phyloP scores from a whole-genome alignment of 2,888 invertebrate genomes.

The Athalia cordata region DNA sequence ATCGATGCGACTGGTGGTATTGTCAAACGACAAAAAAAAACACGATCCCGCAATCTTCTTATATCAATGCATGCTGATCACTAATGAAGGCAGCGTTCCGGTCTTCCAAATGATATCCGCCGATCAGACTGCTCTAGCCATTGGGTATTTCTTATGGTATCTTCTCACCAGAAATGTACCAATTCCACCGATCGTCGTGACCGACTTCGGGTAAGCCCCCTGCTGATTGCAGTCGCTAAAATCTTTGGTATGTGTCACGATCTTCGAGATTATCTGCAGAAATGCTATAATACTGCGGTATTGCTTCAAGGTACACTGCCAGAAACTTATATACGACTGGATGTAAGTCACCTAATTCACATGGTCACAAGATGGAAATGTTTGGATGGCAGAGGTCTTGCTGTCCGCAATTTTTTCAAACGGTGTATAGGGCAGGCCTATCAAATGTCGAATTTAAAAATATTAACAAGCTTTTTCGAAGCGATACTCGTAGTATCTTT shows the following conservation, averaged over 20 bases:
- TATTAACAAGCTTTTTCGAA: conserved; percentile 48
- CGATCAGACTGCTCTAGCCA: conserved; percentile 5
- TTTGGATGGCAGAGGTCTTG: conserved; percentile 15
- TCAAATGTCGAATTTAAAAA: conserved; percentile 45
- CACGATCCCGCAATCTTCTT: conserved; percentile 43
- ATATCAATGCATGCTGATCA: conserved; percentile 42
- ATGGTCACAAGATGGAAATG: conserved; percentile 51
- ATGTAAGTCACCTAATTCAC: conserved; percentile 50
- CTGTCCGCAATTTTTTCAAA: conserved; percentile 46
- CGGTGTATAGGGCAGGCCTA: conserved; percentile 47
- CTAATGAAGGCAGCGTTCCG: neutral
- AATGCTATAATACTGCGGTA: conserved; percentile 46
- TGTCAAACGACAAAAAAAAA: conserved; percentile 21
- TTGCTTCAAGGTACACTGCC: neutral
- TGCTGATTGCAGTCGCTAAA: conserved; percentile 49
- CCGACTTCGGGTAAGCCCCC: conserved; percentile 49
- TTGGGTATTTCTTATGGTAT: conserved; percentile 19
- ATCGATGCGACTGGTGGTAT: conserved; percentile 49
- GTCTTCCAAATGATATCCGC: conserved; percentile 20
- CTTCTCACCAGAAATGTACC: conserved; percentile 1
- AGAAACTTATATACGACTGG: conserved; percentile 47
- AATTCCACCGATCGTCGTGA: conserved; percentile 42
- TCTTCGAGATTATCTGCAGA: conserved; percentile 50
- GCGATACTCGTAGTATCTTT: conserved; percentile 49
- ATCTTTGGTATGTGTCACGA: conserved; percentile 49